Evolutionary conservation across 2,888 invertebrate species (phyloP).

Genomic region (Erpobdella octoculata): DNA sequence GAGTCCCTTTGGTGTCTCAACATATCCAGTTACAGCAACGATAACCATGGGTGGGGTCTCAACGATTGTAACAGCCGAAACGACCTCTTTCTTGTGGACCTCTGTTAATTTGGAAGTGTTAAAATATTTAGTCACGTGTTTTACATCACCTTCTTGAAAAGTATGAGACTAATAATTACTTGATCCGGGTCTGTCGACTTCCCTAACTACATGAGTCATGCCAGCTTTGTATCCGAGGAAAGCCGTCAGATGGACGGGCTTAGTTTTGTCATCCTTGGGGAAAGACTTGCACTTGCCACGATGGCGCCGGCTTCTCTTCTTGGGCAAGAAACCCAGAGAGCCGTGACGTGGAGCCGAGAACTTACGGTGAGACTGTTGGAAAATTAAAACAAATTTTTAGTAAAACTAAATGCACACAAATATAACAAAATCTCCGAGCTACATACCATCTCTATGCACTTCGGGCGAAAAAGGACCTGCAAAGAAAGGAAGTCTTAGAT

Average conservation of each 20-base stretch:
- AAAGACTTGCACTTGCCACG: slow-evolving; percentile 99
- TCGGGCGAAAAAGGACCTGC: no score
- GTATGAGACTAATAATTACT: slow-evolving; percentile 78
- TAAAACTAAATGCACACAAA: no score
- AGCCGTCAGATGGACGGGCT: slow-evolving; percentile 93
- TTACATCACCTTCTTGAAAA: not conserved
- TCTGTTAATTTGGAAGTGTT: slow-evolving; percentile 61
- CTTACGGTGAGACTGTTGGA: slow-evolving; percentile 92
- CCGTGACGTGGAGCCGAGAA: slow-evolving; percentile 99
- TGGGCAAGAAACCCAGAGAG: slow-evolving; percentile 98
- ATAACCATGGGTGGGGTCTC: slow-evolving; percentile 97
- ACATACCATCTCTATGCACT: no score
- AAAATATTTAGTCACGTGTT: no score
- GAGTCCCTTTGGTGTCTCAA: slow-evolving; percentile 94
- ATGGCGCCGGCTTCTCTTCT: slow-evolving; percentile 89
- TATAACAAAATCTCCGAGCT: no score
- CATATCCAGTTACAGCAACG: slow-evolving; percentile 95
- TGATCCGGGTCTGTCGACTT: slow-evolving; percentile 95
- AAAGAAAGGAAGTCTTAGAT: no score
- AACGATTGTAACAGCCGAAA: slow-evolving; percentile 93
- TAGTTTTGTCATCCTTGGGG: slow-evolving; percentile 90
- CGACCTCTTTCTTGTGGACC: slow-evolving; percentile 98
- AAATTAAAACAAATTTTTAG: no score
- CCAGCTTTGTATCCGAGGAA: slow-evolving; percentile 98
- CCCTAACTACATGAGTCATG: slow-evolving; percentile 97